These are phyloP conservation scores for Uromys caudimaculatus DNA, from an alignment of 2,797 vertebrate species.

Conservation along the genomic window DNA sequence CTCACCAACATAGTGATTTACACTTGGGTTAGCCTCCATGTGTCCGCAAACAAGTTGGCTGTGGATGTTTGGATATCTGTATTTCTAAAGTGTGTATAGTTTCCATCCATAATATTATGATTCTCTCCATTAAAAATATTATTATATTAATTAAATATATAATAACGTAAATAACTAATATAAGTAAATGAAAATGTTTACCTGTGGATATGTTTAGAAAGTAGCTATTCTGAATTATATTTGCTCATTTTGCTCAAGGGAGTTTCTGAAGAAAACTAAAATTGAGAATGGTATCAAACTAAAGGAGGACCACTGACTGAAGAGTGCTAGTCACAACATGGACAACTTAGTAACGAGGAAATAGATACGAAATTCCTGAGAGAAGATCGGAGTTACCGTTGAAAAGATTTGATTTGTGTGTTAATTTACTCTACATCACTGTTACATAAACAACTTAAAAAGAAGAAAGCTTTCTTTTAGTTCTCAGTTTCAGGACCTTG, in stretches of 20 bases:
- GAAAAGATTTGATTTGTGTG: neutral
- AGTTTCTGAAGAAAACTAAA: conserved; percentile 45
- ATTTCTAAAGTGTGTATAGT: conserved; percentile 35
- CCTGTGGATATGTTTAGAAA: neutral
- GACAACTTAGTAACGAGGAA: neutral
- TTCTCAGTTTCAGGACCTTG: neutral
- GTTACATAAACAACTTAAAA: neutral
- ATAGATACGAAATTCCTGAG: neutral
- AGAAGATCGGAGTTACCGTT: neutral
- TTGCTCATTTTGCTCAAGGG: conserved; percentile 31
- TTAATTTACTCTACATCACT: neutral
- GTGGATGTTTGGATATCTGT: neutral
- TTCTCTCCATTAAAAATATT: conserved; percentile 7
- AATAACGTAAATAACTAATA: neutral
- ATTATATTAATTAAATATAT: neutral
- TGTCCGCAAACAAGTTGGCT: neutral
- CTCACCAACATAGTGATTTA: neutral
- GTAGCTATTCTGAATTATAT: neutral
- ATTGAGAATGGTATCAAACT: neutral
- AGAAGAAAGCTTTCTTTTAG: neutral
- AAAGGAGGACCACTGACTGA: neutral
- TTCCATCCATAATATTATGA: conserved; percentile 2
- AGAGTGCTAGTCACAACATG: neutral
- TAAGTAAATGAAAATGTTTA: conserved; percentile 37
- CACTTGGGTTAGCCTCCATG: neutral